Evolutionary conservation across 2,113 vertebrate species (phyloP), one percentile per base, ranked within the genome.

Genomic region (Monopterus albus): DNA sequence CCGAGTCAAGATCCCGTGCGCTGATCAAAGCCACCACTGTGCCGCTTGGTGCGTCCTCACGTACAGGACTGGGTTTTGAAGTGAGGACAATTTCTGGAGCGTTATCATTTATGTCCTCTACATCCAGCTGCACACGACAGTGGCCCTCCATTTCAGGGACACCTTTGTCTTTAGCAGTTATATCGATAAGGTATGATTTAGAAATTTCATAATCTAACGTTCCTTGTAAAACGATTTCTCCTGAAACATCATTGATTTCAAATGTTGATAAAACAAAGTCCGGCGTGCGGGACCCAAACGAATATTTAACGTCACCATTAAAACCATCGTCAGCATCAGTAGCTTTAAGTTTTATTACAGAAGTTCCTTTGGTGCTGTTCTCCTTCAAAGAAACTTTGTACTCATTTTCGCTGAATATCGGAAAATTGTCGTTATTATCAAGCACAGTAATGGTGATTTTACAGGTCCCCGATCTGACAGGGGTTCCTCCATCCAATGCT

Each of bases 371-470:
- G 0, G 87, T 78, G 5, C 89, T 80, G 0, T 95, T 95, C 75
- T 96, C 96, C 2, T 75, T 79, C 12, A 97, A 47, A 17, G 90
- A 88, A 0, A 94, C 85, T 55, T 94, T 95, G 65, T 95, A 96
- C 2, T 84, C 31, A 0, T 90, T 66, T 20, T 94, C 86, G 14
- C 84, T 72, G 28, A 96, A 98, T 12, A 91, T 55, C 0, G 96
- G 96, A 23, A 92, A 82, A 26, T 98, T 96, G 78, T 98, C 96
- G 35, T 96, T 98, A 42, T 45, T 87, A 77, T 98, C 96, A 36
- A 89, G 70, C 0, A 92, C 82, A n/a, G 35, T 61, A 10, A 92
- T 55, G 0, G 1, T 63, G 6, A 92, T 85, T 20, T 81, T 39
- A 11, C 78, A 75, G 1, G 86, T 87, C 0, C 89, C 91, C 0